Base-by-base conservation (phyloP, 1,140 invertebrate genomes). In the Medauroidea extradentata region DNA sequence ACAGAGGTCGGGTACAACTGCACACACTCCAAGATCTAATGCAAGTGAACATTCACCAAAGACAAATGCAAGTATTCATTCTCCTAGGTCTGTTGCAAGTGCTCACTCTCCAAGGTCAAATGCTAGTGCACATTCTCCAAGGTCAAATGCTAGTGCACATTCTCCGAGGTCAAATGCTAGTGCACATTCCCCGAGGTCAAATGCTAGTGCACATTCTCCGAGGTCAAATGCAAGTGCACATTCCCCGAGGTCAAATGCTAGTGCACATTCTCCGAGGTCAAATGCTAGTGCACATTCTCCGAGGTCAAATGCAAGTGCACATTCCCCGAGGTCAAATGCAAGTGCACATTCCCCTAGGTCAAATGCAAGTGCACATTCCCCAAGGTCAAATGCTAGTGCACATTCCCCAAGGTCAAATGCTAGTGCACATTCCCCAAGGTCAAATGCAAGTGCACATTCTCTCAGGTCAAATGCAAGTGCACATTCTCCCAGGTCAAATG, bases 61-160 rank as follows among this genome's bases (percentile, higher is more conserved):
- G 11, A 24, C 51, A 1, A 53, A 39, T 29, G 3, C 16, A 4
- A 53, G 51, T 13, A 5, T 11, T 4, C 51, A 39, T 29, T 53
- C 51, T 41, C 49, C 49, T 11, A 51, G 23, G 23, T 51, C 49
- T 11, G 11, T 27, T 51, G 49, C 21, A 7, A 51, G 49, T 25
- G 16, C 8, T 14, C 49, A 50, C 21, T 50, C 48, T 27, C 48
- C 48, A n/a, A 50, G 16, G 21, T 50, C 48, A 4, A 50, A 25
- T 50, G 21, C 21, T 1, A 50, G 48, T 50, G 24, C 16, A 16
- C 48, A 51, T 51, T 51, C 49, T n/a, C 49, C 49, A n/a, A 51
- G 23, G 21, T 51, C 49, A 0, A 51, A 51, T 27, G 25, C 23
- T 23, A 51, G 49, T 51, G 16, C 7, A n/a, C 49, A 51, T 29